These are phyloP conservation scores for Onchidella celtica DNA, from an alignment of 2,888 invertebrate species.

Conservation along the genomic window DNA sequence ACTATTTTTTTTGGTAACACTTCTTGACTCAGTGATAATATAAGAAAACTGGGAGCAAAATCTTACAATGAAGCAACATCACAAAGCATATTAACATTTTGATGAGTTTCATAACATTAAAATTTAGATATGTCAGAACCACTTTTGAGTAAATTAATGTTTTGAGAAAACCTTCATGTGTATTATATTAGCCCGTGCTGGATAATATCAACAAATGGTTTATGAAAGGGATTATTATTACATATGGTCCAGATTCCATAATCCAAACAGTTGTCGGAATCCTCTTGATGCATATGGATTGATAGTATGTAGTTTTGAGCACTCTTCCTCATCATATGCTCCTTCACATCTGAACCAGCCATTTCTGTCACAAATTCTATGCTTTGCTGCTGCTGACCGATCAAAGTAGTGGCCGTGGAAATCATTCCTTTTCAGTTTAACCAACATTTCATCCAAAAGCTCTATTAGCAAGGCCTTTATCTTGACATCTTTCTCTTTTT, in stretches of 20 bases:
- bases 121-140: too few species aligned
- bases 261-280: slow-evolving; percentile 69
- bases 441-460: slow-evolving; percentile 59
- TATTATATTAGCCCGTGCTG: too few species aligned
- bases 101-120: too few species aligned
- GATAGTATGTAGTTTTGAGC: slow-evolving; percentile 71
- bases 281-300: slow-evolving; percentile 72
- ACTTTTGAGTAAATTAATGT: too few species aligned
- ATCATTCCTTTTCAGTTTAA: slow-evolving; percentile 64
- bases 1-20: too few species aligned
- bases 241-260: slow-evolving; percentile 76
- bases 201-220: too few species aligned
- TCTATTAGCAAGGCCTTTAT: slow-evolving; percentile 58
- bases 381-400: slow-evolving; percentile 58
- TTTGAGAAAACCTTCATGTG: too few species aligned
- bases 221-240: too few species aligned
- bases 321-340: slow-evolving; percentile 67
- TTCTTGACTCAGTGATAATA: too few species aligned
- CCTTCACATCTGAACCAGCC: slow-evolving; percentile 79
- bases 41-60: too few species aligned
- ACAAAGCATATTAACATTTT: too few species aligned
- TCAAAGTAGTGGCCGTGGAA: slow-evolving; percentile 71
- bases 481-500: slow-evolving; percentile 62
- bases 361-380: slow-evolving; percentile 73
- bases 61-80: too few species aligned